Conservation (phyloP, 2,797 vertebrate genomes). For the Lepilemur septentrionalis region DNA sequence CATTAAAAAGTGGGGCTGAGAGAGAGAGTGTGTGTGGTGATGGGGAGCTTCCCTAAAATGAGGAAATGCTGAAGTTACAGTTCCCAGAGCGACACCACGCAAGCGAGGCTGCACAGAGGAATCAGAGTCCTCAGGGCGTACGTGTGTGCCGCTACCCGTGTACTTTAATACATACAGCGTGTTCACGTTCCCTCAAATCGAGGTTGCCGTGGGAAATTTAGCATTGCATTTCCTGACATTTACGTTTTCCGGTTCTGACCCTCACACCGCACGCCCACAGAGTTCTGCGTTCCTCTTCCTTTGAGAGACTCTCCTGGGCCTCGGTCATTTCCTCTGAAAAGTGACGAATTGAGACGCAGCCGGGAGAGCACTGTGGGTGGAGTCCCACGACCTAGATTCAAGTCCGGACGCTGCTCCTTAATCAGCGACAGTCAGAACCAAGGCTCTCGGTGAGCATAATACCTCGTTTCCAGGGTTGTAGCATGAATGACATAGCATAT, state of each 20-base stretch:
- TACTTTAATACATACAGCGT: rapidly evolving
- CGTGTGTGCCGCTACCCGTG: rapidly evolving
- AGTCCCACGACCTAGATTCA: background rate
- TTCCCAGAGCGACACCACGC: background rate
- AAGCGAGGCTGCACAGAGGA: rapidly evolving
- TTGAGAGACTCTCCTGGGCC: background rate
- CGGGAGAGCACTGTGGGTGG: background rate
- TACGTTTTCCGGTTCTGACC: background rate
- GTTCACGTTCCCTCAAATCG: rapidly evolving
- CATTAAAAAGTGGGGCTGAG: background rate
- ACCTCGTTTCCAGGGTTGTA: background rate
- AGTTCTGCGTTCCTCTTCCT: background rate
- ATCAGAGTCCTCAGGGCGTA: rapidly evolving
- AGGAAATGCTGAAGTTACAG: background rate
- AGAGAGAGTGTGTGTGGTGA: rapidly evolving
- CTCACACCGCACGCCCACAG: rapidly evolving
- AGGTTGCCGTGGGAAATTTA: rapidly evolving
- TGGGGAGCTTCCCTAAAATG: background rate
- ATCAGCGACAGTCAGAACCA: rapidly evolving
- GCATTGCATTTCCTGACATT: background rate
- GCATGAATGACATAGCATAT: background rate
- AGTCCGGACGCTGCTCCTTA: background rate
- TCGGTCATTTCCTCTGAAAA: background rate
- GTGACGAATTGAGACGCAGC: rapidly evolving
- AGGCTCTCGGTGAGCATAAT: background rate